These are phyloP conservation scores for Dolichopus griseipennis DNA, from an alignment of 2,888 invertebrate species.

Conservation along the genomic window DNA sequence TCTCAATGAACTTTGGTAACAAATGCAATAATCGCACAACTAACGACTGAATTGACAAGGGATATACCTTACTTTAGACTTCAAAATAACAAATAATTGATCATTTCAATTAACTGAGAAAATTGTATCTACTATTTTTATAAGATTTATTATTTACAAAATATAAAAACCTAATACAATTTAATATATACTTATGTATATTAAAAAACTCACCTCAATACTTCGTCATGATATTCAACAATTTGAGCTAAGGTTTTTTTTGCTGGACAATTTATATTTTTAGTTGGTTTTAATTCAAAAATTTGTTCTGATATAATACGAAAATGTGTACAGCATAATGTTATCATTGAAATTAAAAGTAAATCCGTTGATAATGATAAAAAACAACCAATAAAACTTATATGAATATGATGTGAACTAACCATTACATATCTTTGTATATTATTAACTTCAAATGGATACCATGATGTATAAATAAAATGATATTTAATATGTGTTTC, in stretches of 20 bases:
- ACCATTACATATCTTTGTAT: background rate
- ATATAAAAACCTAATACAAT: no score
- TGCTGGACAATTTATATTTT: background rate
- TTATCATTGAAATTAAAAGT: conserved; percentile 11
- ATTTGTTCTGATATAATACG: conserved; percentile 11
- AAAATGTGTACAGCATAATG: conserved; percentile 16
- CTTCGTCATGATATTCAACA: conserved; percentile 13
- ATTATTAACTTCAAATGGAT: conserved; percentile 17
- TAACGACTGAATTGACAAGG: no score
- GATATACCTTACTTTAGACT: no score
- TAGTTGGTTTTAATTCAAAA: conserved; percentile 7
- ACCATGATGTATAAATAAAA: conserved; percentile 20
- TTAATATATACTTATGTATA: no score
- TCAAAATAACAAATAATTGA: no score
- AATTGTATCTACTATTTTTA: no score
- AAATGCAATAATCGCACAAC: no score
- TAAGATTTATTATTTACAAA: no score
- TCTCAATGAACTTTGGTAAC: no score
- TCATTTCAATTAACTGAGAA: no score
- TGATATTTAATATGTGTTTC: conserved; percentile 1
- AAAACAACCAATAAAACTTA: conserved; percentile 11
- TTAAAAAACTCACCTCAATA: conserved; percentile 13
- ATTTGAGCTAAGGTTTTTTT: background rate
- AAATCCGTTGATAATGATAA: conserved; percentile 14
- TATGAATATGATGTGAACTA: conserved; percentile 9